Conservation (phyloP, 92 coral and sea anemone species). For the Palythoa grandis region DNA sequence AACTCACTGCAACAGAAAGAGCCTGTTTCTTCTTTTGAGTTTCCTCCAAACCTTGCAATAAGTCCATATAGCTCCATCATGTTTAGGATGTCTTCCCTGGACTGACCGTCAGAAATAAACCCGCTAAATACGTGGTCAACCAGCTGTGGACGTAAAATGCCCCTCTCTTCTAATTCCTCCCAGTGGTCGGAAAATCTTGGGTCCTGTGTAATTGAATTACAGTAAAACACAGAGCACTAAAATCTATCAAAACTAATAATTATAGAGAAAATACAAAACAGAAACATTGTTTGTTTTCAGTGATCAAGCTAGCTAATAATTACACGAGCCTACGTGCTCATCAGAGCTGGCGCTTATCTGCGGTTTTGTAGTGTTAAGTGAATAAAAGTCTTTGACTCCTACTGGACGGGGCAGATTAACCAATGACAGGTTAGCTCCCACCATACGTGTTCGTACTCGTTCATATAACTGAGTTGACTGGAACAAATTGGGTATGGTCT, state of each 20-base stretch:
- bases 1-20: not conserved
- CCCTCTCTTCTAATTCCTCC: conserved; percentile 70
- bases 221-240: not conserved
- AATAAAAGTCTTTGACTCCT: too few relatives aligned
- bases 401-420: too few relatives aligned
- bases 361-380: too few relatives aligned
- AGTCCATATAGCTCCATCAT: conserved; percentile 52
- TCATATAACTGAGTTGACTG: too few relatives aligned
- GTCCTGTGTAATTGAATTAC: conserved; percentile 53
- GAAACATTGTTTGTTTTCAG: too few relatives aligned
- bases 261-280: too few relatives aligned
- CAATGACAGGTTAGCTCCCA: too few relatives aligned
- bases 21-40: conserved; percentile 4
- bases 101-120: conserved; percentile 46
- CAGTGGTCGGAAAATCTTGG: conserved; percentile 75
- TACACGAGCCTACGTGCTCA: too few relatives aligned
- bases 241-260: not conserved
- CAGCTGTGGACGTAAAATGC: conserved; percentile 26
- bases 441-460: too few relatives aligned
- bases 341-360: too few relatives aligned
- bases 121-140: conserved; percentile 46
- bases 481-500: too few relatives aligned
- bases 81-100: conserved; percentile 36
- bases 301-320: too few relatives aligned
- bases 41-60: conserved; percentile 35